Evolutionary conservation across 1,140 invertebrate genomes (phyloP).

Genomic region (Wasmannia auropunctata): DNA sequence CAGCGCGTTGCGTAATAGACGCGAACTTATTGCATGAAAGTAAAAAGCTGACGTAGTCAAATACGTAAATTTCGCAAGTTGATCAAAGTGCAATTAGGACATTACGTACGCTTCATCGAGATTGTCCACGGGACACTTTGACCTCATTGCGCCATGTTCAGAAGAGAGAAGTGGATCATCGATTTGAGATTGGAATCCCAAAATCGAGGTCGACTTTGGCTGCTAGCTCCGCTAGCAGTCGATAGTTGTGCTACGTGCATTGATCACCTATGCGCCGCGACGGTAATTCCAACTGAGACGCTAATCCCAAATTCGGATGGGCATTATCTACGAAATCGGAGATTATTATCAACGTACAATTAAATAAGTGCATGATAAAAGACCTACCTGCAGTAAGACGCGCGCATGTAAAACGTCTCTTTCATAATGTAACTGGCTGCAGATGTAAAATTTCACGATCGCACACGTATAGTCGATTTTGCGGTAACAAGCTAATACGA

Average conservation of each 20-base stretch:
- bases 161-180: conserved; percentile 51
- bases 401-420: not conserved
- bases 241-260: not conserved
- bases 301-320: not conserved
- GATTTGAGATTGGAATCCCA: conserved; percentile 61
- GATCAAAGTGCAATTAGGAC: not conserved
- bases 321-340: not conserved
- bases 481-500: not conserved
- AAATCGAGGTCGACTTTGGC: conserved; percentile 62
- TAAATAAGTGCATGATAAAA: not conserved
- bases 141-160: not conserved
- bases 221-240: conserved; percentile 36
- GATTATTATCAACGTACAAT: not conserved
- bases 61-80: not conserved
- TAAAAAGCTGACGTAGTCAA: not conserved
- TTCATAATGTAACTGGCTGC: not conserved
- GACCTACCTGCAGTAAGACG: not conserved
- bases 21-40: not conserved
- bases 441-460: not conserved
- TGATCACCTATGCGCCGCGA: not conserved
- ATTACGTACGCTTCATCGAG: not conserved
- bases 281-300: not conserved
- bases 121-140: not conserved
- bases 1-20: not conserved
- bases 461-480: not conserved